Conservation (phyloP, 2,113 vertebrate genomes). For the Bubo blakistoni region DNA sequence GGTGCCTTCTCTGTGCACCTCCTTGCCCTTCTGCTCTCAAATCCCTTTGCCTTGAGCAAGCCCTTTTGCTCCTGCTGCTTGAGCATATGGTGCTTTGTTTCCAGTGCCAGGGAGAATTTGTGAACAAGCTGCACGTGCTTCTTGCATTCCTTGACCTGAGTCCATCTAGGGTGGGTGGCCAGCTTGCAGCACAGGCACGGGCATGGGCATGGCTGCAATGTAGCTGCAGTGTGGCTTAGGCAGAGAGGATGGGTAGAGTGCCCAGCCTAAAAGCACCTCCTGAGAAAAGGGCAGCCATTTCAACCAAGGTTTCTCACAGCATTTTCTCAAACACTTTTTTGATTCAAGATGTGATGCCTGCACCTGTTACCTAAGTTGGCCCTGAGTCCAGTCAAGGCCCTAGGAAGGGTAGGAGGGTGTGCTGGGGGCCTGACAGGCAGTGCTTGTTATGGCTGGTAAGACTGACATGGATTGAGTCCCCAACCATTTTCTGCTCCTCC, state of each 20-base stretch:
- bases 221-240: not conserved
- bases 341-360: not conserved
- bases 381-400: not conserved
- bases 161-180: not conserved
- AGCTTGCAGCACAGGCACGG: not conserved
- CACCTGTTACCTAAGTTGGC: not conserved
- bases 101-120: not conserved
- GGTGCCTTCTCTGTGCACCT: not conserved
- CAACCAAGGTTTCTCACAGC: not conserved
- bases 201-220: fast-evolving
- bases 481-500: fast-evolving
- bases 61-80: not conserved
- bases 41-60: not conserved
- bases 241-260: not conserved
- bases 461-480: fast-evolving
- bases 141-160: not conserved
- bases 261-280: not conserved
- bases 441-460: not conserved
- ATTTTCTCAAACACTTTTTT: not conserved
- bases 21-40: not conserved
- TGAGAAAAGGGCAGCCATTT: not conserved
- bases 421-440: not conserved
- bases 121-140: not conserved
- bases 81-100: not conserved
- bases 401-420: not conserved